These are phyloP conservation scores for Lophura nycthemera DNA, from an alignment of 2,113 vertebrate species.

Conservation along the genomic window DNA sequence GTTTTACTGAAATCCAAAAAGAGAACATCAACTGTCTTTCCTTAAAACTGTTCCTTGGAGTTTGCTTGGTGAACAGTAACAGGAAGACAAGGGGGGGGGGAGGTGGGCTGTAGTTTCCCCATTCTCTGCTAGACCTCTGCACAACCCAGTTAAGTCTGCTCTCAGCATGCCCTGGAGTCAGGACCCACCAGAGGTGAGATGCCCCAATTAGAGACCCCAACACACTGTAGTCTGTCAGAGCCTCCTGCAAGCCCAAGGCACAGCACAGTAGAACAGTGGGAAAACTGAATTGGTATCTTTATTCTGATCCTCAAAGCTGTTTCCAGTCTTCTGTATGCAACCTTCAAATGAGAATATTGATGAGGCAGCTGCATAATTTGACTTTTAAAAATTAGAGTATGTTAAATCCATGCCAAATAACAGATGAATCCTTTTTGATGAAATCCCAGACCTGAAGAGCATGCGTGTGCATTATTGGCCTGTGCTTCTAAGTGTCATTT, in stretches of 20 bases:
- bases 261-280: not conserved
- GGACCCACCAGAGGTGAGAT: not conserved
- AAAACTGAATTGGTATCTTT: not conserved
- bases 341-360: not conserved
- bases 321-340: not conserved
- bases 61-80: no score
- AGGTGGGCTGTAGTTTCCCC: not conserved
- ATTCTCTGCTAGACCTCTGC: not conserved
- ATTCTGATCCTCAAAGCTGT: not conserved
- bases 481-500: not conserved
- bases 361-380: not conserved
- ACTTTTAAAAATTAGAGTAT: not conserved
- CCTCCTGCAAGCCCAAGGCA: not conserved
- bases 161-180: not conserved
- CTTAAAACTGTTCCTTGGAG: not conserved
- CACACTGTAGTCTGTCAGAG: not conserved
- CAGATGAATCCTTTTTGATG: not conserved
- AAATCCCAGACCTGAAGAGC: not conserved
- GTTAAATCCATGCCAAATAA: not conserved
- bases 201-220: not conserved
- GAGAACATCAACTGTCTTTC: no score
- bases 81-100: not conserved
- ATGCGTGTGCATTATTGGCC: not conserved
- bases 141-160: not conserved
- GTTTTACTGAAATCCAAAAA: no score